Evolutionary conservation across 2,113 vertebrate genomes (phyloP).

Genomic region (Misgurnus anguillicaudatus): DNA sequence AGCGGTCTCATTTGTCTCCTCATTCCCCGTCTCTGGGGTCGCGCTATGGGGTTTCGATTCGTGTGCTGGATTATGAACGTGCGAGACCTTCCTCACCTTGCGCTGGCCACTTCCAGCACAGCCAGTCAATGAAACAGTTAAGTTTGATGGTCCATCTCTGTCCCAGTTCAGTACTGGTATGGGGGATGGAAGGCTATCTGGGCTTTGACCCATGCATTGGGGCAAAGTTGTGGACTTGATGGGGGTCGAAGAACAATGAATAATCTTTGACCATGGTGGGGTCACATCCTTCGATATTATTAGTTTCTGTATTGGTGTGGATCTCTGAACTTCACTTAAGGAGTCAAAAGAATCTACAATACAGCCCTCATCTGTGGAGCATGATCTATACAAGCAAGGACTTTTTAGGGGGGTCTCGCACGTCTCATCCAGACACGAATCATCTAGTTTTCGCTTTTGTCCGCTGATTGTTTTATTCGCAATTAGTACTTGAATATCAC

Average conservation of each 20-base stretch:
- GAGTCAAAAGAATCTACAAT: conserved; percentile 41
- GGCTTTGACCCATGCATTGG: not conserved
- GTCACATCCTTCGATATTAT: not conserved
- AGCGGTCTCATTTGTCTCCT: not conserved
- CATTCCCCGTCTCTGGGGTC: not conserved
- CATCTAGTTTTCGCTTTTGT: conserved; percentile 46
- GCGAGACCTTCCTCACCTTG: not conserved
- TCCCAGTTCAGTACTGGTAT: not conserved
- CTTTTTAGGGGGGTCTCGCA: conserved; percentile 56
- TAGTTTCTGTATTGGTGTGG: not conserved
- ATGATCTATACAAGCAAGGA: not conserved
- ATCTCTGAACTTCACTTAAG: not conserved
- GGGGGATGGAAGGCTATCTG: not conserved
- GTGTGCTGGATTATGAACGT: conserved; percentile 7
- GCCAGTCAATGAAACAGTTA: not conserved
- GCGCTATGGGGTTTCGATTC: conserved; percentile 43
- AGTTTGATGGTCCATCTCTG: not conserved
- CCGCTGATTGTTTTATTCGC: not conserved
- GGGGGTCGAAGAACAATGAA: not conserved
- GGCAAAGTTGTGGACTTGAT: conserved; percentile 37
- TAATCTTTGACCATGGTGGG: conserved; percentile 14
- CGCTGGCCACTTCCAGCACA: not conserved
- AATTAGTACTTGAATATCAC: conserved; percentile 53
- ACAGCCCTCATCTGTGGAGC: conserved; percentile 59
- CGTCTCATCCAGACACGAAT: conserved; percentile 34